phyloP scores from a whole-genome alignment of 1,140 invertebrate species.

The Pectinophora gossypiella region DNA sequence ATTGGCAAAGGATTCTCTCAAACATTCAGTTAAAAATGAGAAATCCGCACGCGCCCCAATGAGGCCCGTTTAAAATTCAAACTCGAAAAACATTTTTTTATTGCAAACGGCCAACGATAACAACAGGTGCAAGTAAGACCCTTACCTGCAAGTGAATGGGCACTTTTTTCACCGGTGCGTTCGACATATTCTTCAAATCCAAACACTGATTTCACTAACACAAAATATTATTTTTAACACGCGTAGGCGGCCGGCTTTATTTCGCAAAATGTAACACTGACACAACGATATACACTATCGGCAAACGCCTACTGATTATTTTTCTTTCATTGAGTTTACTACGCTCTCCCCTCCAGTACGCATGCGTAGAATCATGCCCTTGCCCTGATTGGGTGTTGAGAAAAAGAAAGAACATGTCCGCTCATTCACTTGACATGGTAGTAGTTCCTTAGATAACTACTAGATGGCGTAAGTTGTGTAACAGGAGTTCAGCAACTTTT shows the following conservation, averaged over 20 bases:
- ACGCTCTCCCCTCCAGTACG: slow-evolving; percentile 45
- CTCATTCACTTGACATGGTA: slow-evolving; percentile 5
- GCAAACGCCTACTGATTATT: slow-evolving; percentile 49
- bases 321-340: slow-evolving; percentile 39
- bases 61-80: background rate
- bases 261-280: background rate
- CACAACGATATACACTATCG: slow-evolving; percentile 23
- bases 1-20: background rate
- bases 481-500: background rate
- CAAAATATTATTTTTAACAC: slow-evolving; percentile 57
- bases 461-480: background rate
- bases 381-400: slow-evolving; percentile 26
- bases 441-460: slow-evolving; percentile 9
- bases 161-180: slow-evolving; percentile 90
- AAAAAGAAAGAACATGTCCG: slow-evolving; percentile 5
- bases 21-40: background rate
- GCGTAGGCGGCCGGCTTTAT: slow-evolving; percentile 38
- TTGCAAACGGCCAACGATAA: slow-evolving; percentile 1
- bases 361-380: slow-evolving; percentile 49
- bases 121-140: background rate
- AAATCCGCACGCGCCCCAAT: too few species aligned
- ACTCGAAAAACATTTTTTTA: background rate
- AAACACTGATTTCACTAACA: slow-evolving; percentile 50
- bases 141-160: slow-evolving; percentile 94
- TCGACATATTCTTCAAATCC: slow-evolving; percentile 53